Evolutionary conservation across 2,888 invertebrate genomes (phyloP), one percentile per base, ranked within the genome.

Genomic region (Platerodrilus igneus): DNA sequence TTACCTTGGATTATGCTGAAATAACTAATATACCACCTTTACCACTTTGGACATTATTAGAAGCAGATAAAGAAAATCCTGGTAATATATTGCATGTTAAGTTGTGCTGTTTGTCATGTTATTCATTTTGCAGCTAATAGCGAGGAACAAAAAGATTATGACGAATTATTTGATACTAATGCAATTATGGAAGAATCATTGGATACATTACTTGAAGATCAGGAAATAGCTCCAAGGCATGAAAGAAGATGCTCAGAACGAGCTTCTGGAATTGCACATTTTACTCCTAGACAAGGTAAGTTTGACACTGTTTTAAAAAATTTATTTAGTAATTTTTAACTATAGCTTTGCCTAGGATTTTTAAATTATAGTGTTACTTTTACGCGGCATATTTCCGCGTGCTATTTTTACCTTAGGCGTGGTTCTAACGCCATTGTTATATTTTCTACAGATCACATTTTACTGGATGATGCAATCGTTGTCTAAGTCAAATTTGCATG

Each of bases 11-110:
- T 69, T 95, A 95, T 63, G 88, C 94, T 1, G 97, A 99, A 68
- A 86, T 97, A 42, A 90, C 90, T 2, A 93, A 96, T n/a, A 94
- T 99, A 52, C 94, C 99, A 1, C 96, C 99, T 0, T 71, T 99
- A 33, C 99, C 99, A 0, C 71, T 99, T 11, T 97, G 95, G 88
- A 94, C 94, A 2, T 73, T 99, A 1, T 73, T 99, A 4, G 89
- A 91, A 17, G 96, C 97, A 0, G 99, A 99, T 63, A 86, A 86
- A 57, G 91, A 91, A 66, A 79, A 79, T n/a, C 70, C 78, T 1
- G 73, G 77, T 43, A n/a, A n/a, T n/a, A n/a, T n/a, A n/a, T n/a
- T n/a, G n/a, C 9, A 30, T n/a, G 18, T 19, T 23, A 19, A 5
- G 7, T 31, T 16, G 18, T 16, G 9, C 9, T 10, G 6, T 35